Evolutionary conservation across 2,797 vertebrate genomes (phyloP).

Genomic region (Danionella dracula): DNA sequence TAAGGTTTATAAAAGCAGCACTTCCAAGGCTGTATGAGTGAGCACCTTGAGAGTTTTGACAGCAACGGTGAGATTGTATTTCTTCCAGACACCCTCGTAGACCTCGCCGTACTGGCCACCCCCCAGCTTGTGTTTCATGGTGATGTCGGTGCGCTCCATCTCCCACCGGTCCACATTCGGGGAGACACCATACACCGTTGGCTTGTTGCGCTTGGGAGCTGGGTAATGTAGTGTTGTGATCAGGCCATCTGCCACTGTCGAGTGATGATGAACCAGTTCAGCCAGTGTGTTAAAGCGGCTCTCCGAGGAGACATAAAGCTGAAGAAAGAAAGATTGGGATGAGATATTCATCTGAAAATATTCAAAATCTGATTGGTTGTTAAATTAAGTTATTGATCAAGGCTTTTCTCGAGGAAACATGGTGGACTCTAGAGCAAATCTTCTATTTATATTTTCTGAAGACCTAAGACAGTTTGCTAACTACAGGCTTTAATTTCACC

Average conservation of each 20-base stretch:
- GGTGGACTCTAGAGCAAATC: too few relatives aligned
- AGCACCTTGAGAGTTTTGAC: slow-evolving; percentile 87
- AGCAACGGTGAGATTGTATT: slow-evolving; percentile 94
- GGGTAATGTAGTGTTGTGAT: slow-evolving; percentile 97
- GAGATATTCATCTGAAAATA: too few relatives aligned
- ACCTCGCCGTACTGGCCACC: slow-evolving; percentile 98
- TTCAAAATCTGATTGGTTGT: too few relatives aligned
- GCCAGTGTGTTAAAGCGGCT: slow-evolving; percentile 96
- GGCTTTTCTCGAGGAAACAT: too few relatives aligned
- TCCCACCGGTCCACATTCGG: slow-evolving; percentile 99
- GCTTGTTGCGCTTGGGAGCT: slow-evolving; percentile 97
- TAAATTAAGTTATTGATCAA: too few relatives aligned
- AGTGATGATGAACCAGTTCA: slow-evolving; percentile 95
- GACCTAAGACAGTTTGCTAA: too few relatives aligned
- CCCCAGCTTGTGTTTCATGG: slow-evolving; percentile 97
- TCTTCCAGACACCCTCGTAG: slow-evolving; percentile 98
- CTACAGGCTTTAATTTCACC: too few relatives aligned
- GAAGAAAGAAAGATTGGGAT: slow-evolving; percentile 2
- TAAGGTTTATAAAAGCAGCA: too few relatives aligned
- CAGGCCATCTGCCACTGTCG: slow-evolving; percentile 91
- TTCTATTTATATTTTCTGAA: too few relatives aligned
- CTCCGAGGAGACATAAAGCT: slow-evolving; percentile 97
- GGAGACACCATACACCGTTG: slow-evolving; percentile 94
- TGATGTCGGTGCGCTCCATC: slow-evolving; percentile 97
- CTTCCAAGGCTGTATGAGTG: too few relatives aligned